Evolutionary conservation across 2,113 vertebrate genomes (phyloP), one percentile per base, ranked within the genome.

Genomic region (Coreoperca whiteheadi): DNA sequence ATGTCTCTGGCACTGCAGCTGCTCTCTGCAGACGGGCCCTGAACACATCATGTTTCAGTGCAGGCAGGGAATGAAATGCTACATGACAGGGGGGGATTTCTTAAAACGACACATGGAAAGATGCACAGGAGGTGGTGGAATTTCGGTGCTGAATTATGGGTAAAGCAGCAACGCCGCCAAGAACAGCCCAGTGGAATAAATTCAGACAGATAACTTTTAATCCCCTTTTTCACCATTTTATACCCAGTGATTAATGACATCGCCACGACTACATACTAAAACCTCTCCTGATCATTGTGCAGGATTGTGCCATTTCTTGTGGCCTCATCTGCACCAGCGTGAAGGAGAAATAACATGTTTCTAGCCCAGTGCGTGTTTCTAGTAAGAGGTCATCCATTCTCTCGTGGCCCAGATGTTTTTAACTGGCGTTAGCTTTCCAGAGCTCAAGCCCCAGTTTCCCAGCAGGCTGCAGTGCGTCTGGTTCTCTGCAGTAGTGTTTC

Each of bases 401-500:
- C 72, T 85, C 59, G 46, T 51, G 51, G 88, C 87, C 90, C 93
- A 94, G 92, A 94, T 94, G 92, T 91, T 93, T 87, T 76, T 86
- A 85, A 81, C 91, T 84, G 86, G 71, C 64, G 43, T 46, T 70
- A 37, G 74, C 78, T 91, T 85, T 91, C 82, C 87, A 85, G 75
- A 74, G 81, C 82, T 59, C 77, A 46, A 75, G 82, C 77, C 87
- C 54, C 34, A 9, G 53, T 89, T 91, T 93, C 92, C 88, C 91
- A 94, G 85, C 82, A 75, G 88, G 88, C 89, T 50, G 53, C 82
- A 74, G 82, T 50, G 71, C 60, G 60, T 87, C 84, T 79, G 88
- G n/a, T 81, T 89, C 88, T 83, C 85, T 77, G 76, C 90, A 85
- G 68, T 76, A 78, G 67, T 32, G 77, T 41, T 74, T 43, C 51